Conservation (phyloP, 2,113 vertebrate genomes). For the Festucalex cinctus region DNA sequence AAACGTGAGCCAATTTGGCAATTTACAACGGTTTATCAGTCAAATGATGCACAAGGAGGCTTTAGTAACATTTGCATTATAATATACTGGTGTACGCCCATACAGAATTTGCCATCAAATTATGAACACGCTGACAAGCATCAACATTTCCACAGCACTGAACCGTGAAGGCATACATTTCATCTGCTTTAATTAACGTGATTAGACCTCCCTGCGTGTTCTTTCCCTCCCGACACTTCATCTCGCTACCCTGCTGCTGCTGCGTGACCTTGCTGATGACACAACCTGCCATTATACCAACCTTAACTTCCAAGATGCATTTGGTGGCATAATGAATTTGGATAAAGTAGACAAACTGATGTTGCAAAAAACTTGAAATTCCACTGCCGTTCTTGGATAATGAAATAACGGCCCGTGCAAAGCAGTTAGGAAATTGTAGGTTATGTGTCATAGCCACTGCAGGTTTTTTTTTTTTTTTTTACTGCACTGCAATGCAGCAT, state of each 20-base stretch:
- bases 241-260: constrained; percentile 31
- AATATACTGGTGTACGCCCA: neutral
- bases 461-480: no score
- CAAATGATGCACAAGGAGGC: neutral
- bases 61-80: constrained; percentile 2
- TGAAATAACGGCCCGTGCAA: neutral
- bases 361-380: neutral
- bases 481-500: constrained; percentile 64
- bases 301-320: neutral
- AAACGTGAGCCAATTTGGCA: neutral
- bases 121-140: neutral
- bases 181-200: neutral
- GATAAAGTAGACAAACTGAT: neutral
- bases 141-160: neutral
- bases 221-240: constrained; percentile 36
- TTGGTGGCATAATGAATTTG: constrained; percentile 7
- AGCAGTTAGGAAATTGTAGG: constrained; percentile 7
- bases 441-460: constrained; percentile 8
- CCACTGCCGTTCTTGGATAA: neutral
- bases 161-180: neutral
- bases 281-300: constrained; percentile 30
- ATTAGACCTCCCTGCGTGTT: neutral
- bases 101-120: neutral
- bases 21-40: neutral
- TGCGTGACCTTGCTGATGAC: constrained; percentile 31